These are phyloP conservation scores for Lycaena phlaeas DNA, from an alignment of 2,888 invertebrate genomes.

Conservation along the genomic window DNA sequence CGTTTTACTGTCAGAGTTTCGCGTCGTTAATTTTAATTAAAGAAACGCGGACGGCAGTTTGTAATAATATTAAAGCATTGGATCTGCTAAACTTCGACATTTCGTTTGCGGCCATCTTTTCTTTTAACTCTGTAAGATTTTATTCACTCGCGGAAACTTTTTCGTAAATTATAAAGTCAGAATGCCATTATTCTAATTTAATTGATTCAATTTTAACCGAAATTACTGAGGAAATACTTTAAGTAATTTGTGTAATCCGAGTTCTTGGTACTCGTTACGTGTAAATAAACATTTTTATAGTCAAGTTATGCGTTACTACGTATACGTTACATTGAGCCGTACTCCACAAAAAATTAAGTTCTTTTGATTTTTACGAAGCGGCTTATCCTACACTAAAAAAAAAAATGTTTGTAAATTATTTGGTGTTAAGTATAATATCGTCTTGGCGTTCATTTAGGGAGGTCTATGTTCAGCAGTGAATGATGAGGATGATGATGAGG, in stretches of 20 bases:
- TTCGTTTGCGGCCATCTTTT: slow-evolving; percentile 60
- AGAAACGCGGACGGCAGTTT: slow-evolving; percentile 65
- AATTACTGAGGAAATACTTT: background rate
- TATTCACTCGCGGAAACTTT: slow-evolving; percentile 46
- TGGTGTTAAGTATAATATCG: no score
- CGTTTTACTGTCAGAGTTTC: slow-evolving; percentile 72
- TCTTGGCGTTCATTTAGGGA: no score
- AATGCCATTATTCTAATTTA: slow-evolving; percentile 2
- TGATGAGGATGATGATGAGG: no score
- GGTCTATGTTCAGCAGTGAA: no score
- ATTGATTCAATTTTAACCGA: slow-evolving; percentile 5
- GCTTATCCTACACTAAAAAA: no score
- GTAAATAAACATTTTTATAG: no score
- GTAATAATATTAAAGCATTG: slow-evolving; percentile 72
- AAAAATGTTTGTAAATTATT: no score
- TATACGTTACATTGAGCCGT: no score
- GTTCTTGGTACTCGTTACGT: no score
- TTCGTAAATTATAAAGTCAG: slow-evolving; percentile 12
- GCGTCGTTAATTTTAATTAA: slow-evolving; percentile 74
- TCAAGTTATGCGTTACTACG: no score
- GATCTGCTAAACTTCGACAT: slow-evolving; percentile 70
- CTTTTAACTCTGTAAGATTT: slow-evolving; percentile 70
- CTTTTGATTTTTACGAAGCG: no score
- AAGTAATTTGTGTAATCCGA: slow-evolving; percentile 5
- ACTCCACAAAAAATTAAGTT: no score